Evolutionary conservation across 2,113 vertebrate genomes (phyloP), one percentile per base, ranked within the genome.

Genomic region (Camelus dromedarius): DNA sequence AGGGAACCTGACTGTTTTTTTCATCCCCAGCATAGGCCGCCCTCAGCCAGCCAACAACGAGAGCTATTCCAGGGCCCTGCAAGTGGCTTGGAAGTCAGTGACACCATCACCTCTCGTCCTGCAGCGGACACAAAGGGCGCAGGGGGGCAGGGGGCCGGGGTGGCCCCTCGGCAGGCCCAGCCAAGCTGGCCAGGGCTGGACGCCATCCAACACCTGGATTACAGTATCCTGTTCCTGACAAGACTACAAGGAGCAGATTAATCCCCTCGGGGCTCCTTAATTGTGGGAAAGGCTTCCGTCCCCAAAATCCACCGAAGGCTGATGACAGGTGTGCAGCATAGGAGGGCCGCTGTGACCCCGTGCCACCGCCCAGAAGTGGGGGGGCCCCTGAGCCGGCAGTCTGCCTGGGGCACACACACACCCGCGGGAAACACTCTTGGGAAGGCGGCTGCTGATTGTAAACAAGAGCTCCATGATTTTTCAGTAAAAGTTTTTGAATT

Each of bases 201-300:
- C 94, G 97, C 72, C 83, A 88, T 79, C 89, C 84, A 96, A 42
- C 96, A 93, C 96, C 75, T 8, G 0, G 89, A 32, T 94, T 72
- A 81, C 16, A 85, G 96, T 87, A 50, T 56, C 96, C 70, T 0
- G 6, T 96, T 97, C 96, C 95, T 15, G 46, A 96, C 75, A 90
- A 58, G 42, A 93, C 94, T 96, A 85, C 64, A 92, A 52, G 81
- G 93, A 77, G 92, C 70, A 96, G 62, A 90, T 82, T 56, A 93
- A 46, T 95, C 85, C 52, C 98, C 87, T 94, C 20, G 3, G 66
- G 2, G 13, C 54, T 86, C 64, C 89, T 69, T 94, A 94, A 90
- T 18, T 93, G 89, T 42, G 8, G 89, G 94, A 97, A 97, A 56
- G 30, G 87, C 32, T 91, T 94, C 87, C 26, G 35, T 73, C 50